A percentile compares a stretch with the other conserved stretches of the same genome.
Conservation (phyloP, 2,888 invertebrate species). For the Portevinia maculata region DNA sequence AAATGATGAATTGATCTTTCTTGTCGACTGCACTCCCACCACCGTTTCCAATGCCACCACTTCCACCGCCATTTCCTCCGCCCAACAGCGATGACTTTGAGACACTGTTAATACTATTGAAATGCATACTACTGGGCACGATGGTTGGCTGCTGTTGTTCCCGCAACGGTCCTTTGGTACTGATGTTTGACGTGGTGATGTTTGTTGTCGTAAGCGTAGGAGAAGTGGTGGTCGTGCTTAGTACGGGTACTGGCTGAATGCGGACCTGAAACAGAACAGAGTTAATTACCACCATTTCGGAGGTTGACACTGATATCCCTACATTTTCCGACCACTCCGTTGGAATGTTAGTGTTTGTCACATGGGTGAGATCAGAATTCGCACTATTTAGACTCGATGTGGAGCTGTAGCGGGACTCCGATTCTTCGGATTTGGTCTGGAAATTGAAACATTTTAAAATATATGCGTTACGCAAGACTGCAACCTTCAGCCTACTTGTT, state of each 20-base stretch:
- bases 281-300: neutral
- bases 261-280: conserved; percentile 76
- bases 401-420: conserved; percentile 87
- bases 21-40: conserved; percentile 48
- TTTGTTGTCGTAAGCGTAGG: conserved; percentile 50
- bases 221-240: conserved; percentile 72
- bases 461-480: neutral
- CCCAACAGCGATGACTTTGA: conserved; percentile 79
- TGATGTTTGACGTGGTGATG: conserved; percentile 73
- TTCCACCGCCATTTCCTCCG: conserved; percentile 73
- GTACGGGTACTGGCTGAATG: conserved; percentile 72
- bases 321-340: conserved; percentile 82
- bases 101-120: conserved; percentile 79
- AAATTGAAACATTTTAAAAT: conserved; percentile 65
- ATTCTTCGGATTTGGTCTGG: conserved; percentile 81
- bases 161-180: conserved; percentile 83
- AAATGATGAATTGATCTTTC: conserved; percentile 68
- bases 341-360: conserved; percentile 72
- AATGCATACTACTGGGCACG: conserved; percentile 79
- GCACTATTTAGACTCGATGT: conserved; percentile 86
- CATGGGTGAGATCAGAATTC: conserved; percentile 82
- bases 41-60: conserved; percentile 32
- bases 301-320: conserved; percentile 53
- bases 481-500: conserved; percentile 84
- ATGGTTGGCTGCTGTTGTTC: conserved; percentile 81